Evolutionary conservation across 2,888 invertebrate genomes (phyloP).

Genomic region (Esperia sulphurella): DNA sequence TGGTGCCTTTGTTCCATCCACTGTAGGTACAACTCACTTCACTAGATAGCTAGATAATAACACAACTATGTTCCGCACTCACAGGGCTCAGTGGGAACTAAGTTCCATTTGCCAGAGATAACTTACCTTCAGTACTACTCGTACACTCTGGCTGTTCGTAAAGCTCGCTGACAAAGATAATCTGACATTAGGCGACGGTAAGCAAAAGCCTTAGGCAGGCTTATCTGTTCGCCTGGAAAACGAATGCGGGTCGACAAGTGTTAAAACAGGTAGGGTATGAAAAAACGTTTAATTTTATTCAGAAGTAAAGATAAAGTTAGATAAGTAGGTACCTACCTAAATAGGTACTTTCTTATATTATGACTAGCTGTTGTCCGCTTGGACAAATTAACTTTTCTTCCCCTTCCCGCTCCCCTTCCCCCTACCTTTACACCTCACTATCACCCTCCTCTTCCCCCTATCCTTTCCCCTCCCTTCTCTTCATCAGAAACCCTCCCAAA

Average conservation of each 20-base stretch:
- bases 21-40: conserved; percentile 33
- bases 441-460: no score
- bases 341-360: no score
- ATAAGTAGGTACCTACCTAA: no score
- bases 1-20: conserved; percentile 42
- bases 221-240: conserved; percentile 32
- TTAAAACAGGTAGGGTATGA: not conserved
- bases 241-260: conserved; percentile 31
- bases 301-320: not conserved
- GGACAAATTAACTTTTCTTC: no score
- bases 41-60: conserved; percentile 39
- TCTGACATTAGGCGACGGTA: conserved; percentile 29
- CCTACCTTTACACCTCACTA: no score
- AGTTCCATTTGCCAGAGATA: conserved; percentile 34
- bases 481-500: no score
- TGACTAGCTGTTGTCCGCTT: no score
- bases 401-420: no score
- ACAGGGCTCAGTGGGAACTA: conserved; percentile 31
- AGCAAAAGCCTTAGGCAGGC: conserved; percentile 24
- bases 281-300: not conserved
- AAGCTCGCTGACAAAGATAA: conserved; percentile 34
- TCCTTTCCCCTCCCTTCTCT: no score
- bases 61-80: conserved; percentile 42
- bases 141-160: conserved; percentile 24
- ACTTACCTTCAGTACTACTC: conserved; percentile 22